phyloP scores from a whole-genome alignment of 2,888 invertebrate genomes.

The Diarsia brunnea region DNA sequence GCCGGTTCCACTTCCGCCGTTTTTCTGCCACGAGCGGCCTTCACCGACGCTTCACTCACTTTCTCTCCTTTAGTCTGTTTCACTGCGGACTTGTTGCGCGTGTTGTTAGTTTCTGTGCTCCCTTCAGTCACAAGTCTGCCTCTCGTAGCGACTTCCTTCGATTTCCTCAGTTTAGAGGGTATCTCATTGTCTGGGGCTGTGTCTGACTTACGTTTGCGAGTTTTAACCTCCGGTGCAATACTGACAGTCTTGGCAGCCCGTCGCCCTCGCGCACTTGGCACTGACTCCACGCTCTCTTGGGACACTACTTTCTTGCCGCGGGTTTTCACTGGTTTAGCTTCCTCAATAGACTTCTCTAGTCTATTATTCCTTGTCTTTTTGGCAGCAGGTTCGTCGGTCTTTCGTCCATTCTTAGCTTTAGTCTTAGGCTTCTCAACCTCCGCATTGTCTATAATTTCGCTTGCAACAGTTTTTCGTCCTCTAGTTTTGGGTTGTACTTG shows the following conservation, averaged over 20 bases:
- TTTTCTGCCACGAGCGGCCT: slow-evolving; percentile 23
- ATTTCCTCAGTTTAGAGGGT: slow-evolving; percentile 64
- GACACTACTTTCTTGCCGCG: slow-evolving; percentile 63
- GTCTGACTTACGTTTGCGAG: slow-evolving; percentile 68
- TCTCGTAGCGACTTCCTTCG: slow-evolving; percentile 33
- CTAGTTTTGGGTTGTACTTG: slow-evolving; percentile 51
- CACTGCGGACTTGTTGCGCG: slow-evolving; percentile 38
- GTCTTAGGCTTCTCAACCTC: slow-evolving; percentile 31
- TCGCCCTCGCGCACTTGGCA: slow-evolving; percentile 53
- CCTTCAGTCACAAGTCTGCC: slow-evolving; percentile 6
- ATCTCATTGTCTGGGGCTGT: slow-evolving; percentile 52
- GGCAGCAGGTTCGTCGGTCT: slow-evolving; percentile 37
- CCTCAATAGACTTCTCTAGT: slow-evolving; percentile 49
- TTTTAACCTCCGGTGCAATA: slow-evolving; percentile 43
- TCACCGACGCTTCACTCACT: slow-evolving; percentile 17
- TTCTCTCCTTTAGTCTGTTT: slow-evolving; percentile 18
- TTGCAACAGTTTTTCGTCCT: slow-evolving; percentile 48
- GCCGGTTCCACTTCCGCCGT: background rate
- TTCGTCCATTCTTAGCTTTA: slow-evolving; percentile 60
- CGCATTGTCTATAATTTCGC: slow-evolving; percentile 16
- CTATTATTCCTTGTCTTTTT: slow-evolving; percentile 46
- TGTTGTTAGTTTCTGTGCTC: slow-evolving; percentile 21
- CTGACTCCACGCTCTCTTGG: slow-evolving; percentile 58
- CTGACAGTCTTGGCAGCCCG: slow-evolving; percentile 33
- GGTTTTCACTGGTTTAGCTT: slow-evolving; percentile 50